Percentiles rank a stretch among this genome's conserved stretches.
phyloP scores from a whole-genome alignment of 2,113 vertebrate genomes.

The Saimiri boliviensis region DNA sequence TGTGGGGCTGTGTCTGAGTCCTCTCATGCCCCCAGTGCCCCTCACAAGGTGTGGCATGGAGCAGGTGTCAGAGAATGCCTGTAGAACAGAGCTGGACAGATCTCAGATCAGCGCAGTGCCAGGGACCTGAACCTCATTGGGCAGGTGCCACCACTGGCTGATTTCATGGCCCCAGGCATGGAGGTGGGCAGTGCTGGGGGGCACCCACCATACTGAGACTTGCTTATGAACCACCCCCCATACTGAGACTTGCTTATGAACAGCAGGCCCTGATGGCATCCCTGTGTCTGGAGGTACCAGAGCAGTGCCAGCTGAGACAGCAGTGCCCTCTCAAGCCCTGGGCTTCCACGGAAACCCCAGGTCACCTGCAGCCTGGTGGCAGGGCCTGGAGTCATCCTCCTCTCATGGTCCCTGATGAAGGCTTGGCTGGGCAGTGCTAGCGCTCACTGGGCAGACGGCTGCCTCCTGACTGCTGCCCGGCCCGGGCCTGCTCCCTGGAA shows the following conservation, averaged over 20 bases:
- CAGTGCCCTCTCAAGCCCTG: neutral
- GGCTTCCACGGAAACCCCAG: neutral
- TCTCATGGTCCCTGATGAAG: neutral
- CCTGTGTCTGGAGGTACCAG: neutral
- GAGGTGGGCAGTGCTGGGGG: too few species aligned
- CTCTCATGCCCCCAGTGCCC: neutral
- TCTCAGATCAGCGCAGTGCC: neutral
- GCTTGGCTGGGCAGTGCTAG: neutral
- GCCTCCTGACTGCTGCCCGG: accelerated
- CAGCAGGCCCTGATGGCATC: neutral
- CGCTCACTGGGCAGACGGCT: neutral
- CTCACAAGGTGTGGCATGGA: neutral
- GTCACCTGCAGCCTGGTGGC: neutral
- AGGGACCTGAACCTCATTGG: neutral
- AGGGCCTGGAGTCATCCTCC: neutral
- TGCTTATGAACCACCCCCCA: too few species aligned
- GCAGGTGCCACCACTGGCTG: neutral
- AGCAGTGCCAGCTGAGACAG: neutral
- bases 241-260: neutral
- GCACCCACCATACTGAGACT: too few species aligned
- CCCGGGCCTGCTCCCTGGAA: neutral
- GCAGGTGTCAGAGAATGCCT: neutral
- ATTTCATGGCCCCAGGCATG: neutral
- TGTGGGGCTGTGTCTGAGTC: neutral
- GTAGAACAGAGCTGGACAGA: neutral